Evolutionary conservation across 2,888 invertebrate genomes (phyloP).

Genomic region (Amitus sp.): DNA sequence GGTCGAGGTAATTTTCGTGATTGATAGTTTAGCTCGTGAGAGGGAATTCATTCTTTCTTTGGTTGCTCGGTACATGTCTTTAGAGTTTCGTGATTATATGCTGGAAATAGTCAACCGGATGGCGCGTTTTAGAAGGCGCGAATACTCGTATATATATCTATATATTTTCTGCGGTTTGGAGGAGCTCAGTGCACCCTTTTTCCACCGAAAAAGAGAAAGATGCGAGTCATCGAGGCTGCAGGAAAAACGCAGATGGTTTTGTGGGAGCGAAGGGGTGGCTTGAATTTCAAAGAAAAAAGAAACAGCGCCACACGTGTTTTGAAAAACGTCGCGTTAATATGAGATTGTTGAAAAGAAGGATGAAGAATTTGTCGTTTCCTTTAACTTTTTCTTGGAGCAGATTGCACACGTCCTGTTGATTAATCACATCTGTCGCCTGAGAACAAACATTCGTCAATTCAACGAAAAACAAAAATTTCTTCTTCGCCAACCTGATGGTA

Average conservation of each 20-base stretch:
- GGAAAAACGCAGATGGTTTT: conserved; percentile 25
- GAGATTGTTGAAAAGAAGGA: conserved; percentile 12
- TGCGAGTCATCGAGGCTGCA: conserved; percentile 23
- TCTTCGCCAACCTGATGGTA: conserved; percentile 63
- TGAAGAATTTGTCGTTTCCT: conserved; percentile 4
- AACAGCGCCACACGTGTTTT: conserved; percentile 15
- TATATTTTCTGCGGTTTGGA: conserved; percentile 52
- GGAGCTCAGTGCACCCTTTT: conserved; percentile 36
- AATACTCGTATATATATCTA: conserved; percentile 36
- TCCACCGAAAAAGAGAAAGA: conserved; percentile 27
- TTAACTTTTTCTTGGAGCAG: conserved; percentile 46
- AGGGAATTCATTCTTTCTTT: conserved; percentile 23
- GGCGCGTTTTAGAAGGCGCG: conserved; percentile 48
- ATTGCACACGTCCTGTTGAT: conserved; percentile 62
- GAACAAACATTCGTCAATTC: conserved; percentile 27
- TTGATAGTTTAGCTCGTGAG: no score
- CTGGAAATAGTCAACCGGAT: conserved; percentile 64
- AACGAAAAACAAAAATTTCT: no score
- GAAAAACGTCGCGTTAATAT: conserved; percentile 13
- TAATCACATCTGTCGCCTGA: conserved; percentile 57
- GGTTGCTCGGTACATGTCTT: conserved; percentile 21
- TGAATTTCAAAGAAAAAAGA: conserved; percentile 9
- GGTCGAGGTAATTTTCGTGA: no score
- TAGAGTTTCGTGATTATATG: conserved; percentile 55
- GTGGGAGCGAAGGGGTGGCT: conserved; percentile 25